These are phyloP conservation scores for Acronicta leporina DNA, from an alignment of 2,888 invertebrate species.

Conservation along the genomic window DNA sequence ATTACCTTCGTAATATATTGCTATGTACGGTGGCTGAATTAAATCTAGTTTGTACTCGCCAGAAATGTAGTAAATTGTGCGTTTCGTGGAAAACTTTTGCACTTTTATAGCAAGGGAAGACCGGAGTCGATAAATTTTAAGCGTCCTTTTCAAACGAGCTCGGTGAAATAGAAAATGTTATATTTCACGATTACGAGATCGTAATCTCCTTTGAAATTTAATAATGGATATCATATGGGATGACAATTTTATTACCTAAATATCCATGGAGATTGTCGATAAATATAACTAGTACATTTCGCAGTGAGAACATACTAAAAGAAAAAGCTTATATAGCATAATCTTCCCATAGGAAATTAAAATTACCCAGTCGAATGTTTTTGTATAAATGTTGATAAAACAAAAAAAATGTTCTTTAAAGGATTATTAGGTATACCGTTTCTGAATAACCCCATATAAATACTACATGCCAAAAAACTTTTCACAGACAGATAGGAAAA, in stretches of 20 bases:
- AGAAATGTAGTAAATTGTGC: slow-evolving; percentile 73
- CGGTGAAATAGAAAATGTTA: slow-evolving; percentile 73
- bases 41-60: slow-evolving; percentile 66
- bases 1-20: slow-evolving; percentile 62
- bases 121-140: slow-evolving; percentile 77
- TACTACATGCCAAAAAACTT: slow-evolving; percentile 14
- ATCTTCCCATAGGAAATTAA: too few species aligned
- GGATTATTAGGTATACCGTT: too few species aligned
- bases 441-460: too few species aligned
- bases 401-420: too few species aligned
- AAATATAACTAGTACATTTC: slow-evolving; percentile 24
- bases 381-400: too few species aligned
- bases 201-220: slow-evolving; percentile 81
- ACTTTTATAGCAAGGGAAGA: slow-evolving; percentile 75
- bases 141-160: slow-evolving; percentile 73
- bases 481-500: slow-evolving; percentile 24
- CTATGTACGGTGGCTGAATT: slow-evolving; percentile 61
- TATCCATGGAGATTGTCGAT: slow-evolving; percentile 37
- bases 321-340: too few species aligned
- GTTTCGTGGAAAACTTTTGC: slow-evolving; percentile 74
- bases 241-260: slow-evolving; percentile 68
- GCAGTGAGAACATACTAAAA: slow-evolving; percentile 4
- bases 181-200: slow-evolving; percentile 78
- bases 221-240: slow-evolving; percentile 75
- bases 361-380: too few species aligned